Base-by-base conservation (phyloP, 2,113 vertebrate genomes). In the Asarcornis scutulata region DNA sequence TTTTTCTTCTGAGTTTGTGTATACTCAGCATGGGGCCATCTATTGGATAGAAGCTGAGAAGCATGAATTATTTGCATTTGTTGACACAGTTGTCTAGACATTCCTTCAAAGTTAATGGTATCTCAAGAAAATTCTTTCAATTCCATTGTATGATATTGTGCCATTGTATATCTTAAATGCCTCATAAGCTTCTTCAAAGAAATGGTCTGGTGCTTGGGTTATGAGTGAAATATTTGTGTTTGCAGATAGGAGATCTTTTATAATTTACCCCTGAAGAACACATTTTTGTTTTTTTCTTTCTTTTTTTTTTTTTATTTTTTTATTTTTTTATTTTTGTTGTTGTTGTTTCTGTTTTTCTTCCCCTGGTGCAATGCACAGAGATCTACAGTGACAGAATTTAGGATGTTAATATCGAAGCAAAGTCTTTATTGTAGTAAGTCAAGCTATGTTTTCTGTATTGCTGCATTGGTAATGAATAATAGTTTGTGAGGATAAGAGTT, bases 91-190 rank as follows among this genome's bases (percentile, higher is more conserved):
- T 97, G 95, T 97, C 97, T 93, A 97, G 96, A 98, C 98, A 98
- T 97, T 98, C 97, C 97, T 98, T 98, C 97, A 97, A 95, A 96
- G 93, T 92, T 96, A 97, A 97, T 91, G 91, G 95, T 97, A 97
- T 94, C 90, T 95, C 95, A 95, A 90, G 93, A 95, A 96, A 96
- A 96, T 96, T 95, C 96, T 96, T 97, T 95, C 85, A 90, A 67
- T 97, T 97, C 96, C 94, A 88, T 97, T 97, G 95, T 96, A 93
- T 97, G 95, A 97, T 97, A 94, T 67, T 86, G 87, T 96, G 95
- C 94, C 92, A 95, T 90, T 96, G 84, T 96, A 78, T 85, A 91
- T 97, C 96, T 97, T 97, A 97, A 96, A 97, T 97, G 89, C 92
- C 93, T 97, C 95, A 81, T 95, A 90, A 95, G 97, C 88, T 95